These are phyloP conservation scores for Halyomorpha halys DNA, from an alignment of 1,140 invertebrate genomes.

Conservation along the genomic window DNA sequence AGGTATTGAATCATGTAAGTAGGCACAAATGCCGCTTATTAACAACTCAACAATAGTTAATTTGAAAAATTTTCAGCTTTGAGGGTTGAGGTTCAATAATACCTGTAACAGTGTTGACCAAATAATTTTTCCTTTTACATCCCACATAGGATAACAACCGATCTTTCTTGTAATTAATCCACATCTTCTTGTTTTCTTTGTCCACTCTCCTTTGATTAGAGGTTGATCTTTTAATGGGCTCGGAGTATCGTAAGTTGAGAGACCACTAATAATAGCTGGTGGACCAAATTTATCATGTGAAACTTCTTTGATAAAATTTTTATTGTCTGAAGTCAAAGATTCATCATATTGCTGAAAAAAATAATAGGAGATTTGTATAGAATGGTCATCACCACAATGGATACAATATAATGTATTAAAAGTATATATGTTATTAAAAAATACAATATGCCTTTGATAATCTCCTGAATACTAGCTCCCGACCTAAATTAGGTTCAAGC, in stretches of 20 bases:
- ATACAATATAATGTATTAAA: no score
- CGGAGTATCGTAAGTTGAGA: slow-evolving; percentile 37
- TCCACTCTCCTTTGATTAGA: slow-evolving; percentile 49
- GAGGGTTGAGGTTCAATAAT: slow-evolving; percentile 29
- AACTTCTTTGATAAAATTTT: slow-evolving; percentile 69
- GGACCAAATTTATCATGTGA: slow-evolving; percentile 51
- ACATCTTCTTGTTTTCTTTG: slow-evolving; percentile 48
- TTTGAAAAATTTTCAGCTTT: background rate
- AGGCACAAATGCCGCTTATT: no score
- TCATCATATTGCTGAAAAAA: slow-evolving; percentile 52
- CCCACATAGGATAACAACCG: slow-evolving; percentile 86
- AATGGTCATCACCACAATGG: no score
- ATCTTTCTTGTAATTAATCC: slow-evolving; percentile 90
- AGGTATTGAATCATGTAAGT: no score
- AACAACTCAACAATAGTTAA: no score
- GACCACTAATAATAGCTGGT: slow-evolving; percentile 37
- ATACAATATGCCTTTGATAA: no score
- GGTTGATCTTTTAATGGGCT: slow-evolving; percentile 48
- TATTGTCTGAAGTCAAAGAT: slow-evolving; percentile 65
- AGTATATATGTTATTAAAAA: no score
- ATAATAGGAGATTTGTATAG: no score
- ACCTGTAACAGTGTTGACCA: slow-evolving; percentile 78
- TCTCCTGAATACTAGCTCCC: no score
- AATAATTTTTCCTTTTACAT: slow-evolving; percentile 70
- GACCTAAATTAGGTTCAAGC: no score